Evolutionary conservation across 92 coral and sea anemone genomes (phyloP).

Genomic region (Umimayanthus kanabou): DNA sequence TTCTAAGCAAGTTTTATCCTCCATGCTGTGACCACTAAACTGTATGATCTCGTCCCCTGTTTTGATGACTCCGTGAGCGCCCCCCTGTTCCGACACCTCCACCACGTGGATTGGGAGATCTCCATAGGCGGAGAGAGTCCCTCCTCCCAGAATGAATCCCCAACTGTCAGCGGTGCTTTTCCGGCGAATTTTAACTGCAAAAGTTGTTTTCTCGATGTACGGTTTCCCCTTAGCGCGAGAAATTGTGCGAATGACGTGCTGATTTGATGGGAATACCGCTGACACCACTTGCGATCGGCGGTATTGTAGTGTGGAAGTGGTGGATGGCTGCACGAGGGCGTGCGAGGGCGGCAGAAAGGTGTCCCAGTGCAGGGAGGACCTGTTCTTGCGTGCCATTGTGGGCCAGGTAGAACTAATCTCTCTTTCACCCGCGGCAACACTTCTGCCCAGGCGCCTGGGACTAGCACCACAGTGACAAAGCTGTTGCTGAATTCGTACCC

Average conservation of each 20-base stretch:
- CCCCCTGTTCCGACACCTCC: constrained; percentile 42
- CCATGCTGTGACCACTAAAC: constrained; percentile 70
- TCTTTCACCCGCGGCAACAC: constrained; percentile 18
- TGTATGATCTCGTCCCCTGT: constrained; percentile 76
- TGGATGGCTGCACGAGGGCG: constrained; percentile 49
- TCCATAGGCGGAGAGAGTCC: constrained; percentile 79
- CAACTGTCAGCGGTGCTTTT: constrained; percentile 45
- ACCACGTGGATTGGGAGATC: constrained; percentile 80
- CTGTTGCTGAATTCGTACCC: background rate
- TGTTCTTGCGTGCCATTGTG: constrained; percentile 49
- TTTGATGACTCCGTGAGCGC: constrained; percentile 47
- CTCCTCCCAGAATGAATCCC: constrained; percentile 79
- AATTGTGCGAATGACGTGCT: constrained; percentile 21
- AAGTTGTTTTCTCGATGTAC: constrained; percentile 60
- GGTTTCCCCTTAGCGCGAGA: constrained; percentile 47
- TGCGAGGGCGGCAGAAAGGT: constrained; percentile 57
- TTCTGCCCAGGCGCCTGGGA: constrained; percentile 36
- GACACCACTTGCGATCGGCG: constrained; percentile 44
- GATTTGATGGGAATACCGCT: constrained; percentile 45
- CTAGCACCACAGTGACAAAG: constrained; percentile 40
- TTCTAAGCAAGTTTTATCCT: constrained; percentile 63
- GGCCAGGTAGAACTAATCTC: constrained; percentile 79
- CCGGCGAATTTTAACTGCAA: constrained; percentile 54
- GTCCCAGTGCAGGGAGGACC: constrained; percentile 76
- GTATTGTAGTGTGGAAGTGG: constrained; percentile 43